Conservation (phyloP, 1,140 invertebrate species). For the Whitmania pigra region DNA sequence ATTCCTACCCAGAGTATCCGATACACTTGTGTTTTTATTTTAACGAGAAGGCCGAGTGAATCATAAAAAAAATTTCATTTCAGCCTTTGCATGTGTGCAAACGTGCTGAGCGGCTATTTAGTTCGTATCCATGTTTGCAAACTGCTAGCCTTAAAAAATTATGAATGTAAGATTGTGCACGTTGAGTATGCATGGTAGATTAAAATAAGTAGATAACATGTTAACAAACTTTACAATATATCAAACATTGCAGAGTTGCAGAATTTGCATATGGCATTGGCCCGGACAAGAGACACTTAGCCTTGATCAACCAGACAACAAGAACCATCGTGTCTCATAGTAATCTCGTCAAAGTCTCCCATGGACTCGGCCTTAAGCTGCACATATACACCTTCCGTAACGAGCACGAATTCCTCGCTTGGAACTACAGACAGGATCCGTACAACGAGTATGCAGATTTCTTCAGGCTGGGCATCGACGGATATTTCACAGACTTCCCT, state of each 20-base stretch:
- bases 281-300: slow-evolving; percentile 9
- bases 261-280: slow-evolving; percentile 14
- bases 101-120: neutral
- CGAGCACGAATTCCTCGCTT: slow-evolving; percentile 20
- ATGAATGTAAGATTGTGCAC: neutral
- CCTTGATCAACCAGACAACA: neutral
- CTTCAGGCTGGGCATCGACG: slow-evolving; percentile 19
- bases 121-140: neutral
- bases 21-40: no score
- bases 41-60: no score
- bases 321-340: slow-evolving; percentile 2
- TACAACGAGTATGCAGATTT: slow-evolving; percentile 19
- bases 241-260: neutral
- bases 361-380: slow-evolving; percentile 7
- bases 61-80: no score
- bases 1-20: no score
- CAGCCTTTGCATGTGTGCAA: neutral
- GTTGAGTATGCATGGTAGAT: no score
- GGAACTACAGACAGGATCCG: slow-evolving; percentile 25
- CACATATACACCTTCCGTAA: slow-evolving; percentile 23
- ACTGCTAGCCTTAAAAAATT: neutral
- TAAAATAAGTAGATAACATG: neutral
- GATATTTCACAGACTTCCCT: slow-evolving; percentile 23
- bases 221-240: neutral
- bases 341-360: slow-evolving; percentile 11